Percentiles rank a stretch among this genome's conserved stretches.
These are phyloP conservation scores for Endotricha flammealis DNA, from an alignment of 2,888 invertebrate species.

Conservation along the genomic window DNA sequence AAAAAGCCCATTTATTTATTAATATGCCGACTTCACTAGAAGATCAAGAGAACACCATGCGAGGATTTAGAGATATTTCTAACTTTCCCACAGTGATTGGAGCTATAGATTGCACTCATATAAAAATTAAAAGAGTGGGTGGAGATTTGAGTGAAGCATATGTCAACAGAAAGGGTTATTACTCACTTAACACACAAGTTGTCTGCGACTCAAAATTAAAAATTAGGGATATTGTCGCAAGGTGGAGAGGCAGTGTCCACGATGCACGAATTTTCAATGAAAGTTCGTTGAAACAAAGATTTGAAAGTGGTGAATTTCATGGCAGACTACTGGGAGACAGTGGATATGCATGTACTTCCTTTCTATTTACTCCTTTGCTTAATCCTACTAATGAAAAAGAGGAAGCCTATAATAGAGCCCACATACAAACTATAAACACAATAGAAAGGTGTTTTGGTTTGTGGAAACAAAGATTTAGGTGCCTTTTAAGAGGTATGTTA, in stretches of 20 bases:
- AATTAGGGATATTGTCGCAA: conserved; percentile 18
- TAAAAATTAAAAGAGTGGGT: too few species aligned
- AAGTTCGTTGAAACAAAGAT: conserved; percentile 14
- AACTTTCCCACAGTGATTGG: too few species aligned
- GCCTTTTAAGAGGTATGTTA: background rate
- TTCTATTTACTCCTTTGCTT: conserved; percentile 18
- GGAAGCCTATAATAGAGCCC: conserved; percentile 17
- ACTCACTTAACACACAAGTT: too few species aligned
- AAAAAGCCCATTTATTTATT: too few species aligned
- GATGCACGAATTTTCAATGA: conserved; percentile 21
- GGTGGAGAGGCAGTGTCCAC: conserved; percentile 21
- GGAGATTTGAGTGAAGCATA: too few species aligned
- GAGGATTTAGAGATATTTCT: too few species aligned
- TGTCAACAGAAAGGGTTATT: too few species aligned
- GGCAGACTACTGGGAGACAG: conserved; percentile 21
- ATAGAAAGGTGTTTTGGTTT: conserved; percentile 14
- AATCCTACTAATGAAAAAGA: conserved; percentile 13
- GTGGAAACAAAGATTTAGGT: conserved; percentile 9
- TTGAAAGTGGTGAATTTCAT: conserved; percentile 16
- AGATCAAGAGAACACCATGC: too few species aligned
- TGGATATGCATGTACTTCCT: conserved; percentile 16
- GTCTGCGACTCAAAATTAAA: conserved; percentile 19
- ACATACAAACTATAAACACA: conserved; percentile 19
- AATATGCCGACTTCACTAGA: too few species aligned
- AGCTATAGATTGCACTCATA: too few species aligned